phyloP scores from a whole-genome alignment of 2,797 vertebrate species.

The Tarsius wallacei region DNA sequence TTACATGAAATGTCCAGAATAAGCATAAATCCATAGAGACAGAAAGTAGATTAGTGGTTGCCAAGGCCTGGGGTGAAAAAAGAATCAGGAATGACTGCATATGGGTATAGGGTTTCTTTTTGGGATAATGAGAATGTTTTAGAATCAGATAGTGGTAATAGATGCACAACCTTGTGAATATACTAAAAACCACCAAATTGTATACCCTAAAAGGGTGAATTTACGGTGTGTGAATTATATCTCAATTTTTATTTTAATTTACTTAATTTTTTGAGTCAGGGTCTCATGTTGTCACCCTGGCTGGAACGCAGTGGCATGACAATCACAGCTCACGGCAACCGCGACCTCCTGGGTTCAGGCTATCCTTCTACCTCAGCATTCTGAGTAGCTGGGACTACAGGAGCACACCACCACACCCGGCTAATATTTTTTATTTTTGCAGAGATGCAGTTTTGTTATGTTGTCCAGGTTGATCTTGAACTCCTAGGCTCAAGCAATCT shows the following conservation, averaged over 20 bases:
- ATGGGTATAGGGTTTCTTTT: neutral
- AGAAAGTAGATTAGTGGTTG: neutral
- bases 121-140: neutral
- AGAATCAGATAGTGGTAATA: conserved; percentile 1
- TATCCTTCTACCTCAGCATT: too few species aligned
- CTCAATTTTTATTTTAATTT: neutral
- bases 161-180: neutral
- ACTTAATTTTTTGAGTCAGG: too few species aligned
- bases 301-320: too few species aligned
- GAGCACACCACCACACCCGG: too few species aligned
- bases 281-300: too few species aligned
- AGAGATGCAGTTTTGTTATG: too few species aligned
- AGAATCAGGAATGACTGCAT: neutral
- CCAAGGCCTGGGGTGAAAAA: neutral
- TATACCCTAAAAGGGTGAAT: neutral
- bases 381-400: too few species aligned
- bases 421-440: too few species aligned
- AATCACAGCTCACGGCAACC: too few species aligned
- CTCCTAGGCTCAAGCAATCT: too few species aligned
- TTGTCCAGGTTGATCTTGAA: too few species aligned
- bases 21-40: neutral
- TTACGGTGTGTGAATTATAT: conserved; percentile 6
- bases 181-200: neutral
- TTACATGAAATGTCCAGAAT: neutral
- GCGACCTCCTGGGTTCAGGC: too few species aligned